Percentiles rank a stretch among this genome's conserved stretches.
These are phyloP conservation scores for Eurystomus glaucurus DNA, from an alignment of 2,797 vertebrate genomes.

Conservation along the genomic window DNA sequence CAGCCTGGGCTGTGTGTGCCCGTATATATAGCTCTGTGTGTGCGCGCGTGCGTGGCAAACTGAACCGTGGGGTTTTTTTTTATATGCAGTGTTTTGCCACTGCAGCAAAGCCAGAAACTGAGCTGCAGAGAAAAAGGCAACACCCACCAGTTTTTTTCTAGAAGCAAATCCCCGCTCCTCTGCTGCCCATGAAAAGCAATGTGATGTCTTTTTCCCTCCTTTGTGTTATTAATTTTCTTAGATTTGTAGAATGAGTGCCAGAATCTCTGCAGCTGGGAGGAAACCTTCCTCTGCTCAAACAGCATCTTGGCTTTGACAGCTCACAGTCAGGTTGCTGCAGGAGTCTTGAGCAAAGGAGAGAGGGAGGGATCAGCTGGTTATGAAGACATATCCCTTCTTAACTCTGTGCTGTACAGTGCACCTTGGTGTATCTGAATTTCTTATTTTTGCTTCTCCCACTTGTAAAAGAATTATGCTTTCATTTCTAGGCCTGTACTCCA, in stretches of 20 bases:
- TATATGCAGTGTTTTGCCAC: constrained; percentile 76
- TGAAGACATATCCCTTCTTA: constrained; percentile 22
- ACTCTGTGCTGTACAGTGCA: constrained; percentile 7
- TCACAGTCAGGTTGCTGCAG: constrained; percentile 52
- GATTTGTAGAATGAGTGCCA: constrained; percentile 30
- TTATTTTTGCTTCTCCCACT: not conserved
- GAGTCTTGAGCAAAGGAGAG: constrained; percentile 9
- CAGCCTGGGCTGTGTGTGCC: constrained; percentile 55
- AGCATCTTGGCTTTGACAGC: constrained; percentile 41
- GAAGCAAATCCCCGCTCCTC: constrained; percentile 24
- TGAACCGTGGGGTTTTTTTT: constrained; percentile 26
- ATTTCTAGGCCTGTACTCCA: not conserved
- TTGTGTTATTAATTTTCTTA: constrained; percentile 39
- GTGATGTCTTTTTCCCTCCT: not conserved
- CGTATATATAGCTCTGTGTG: constrained; percentile 1
- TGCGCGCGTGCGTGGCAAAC: not conserved
- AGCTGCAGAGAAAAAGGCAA: constrained; percentile 72
- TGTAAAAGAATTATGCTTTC: not conserved
- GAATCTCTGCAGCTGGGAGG: constrained; percentile 66
- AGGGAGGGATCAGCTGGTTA: not conserved
- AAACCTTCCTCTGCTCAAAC: constrained; percentile 37
- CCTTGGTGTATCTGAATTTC: not conserved
- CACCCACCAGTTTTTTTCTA: not conserved
- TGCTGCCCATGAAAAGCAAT: constrained; percentile 9
- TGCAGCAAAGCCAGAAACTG: constrained; percentile 69